Base-by-base conservation (phyloP, 2,888 invertebrate genomes). In the Spilarctia lutea region DNA sequence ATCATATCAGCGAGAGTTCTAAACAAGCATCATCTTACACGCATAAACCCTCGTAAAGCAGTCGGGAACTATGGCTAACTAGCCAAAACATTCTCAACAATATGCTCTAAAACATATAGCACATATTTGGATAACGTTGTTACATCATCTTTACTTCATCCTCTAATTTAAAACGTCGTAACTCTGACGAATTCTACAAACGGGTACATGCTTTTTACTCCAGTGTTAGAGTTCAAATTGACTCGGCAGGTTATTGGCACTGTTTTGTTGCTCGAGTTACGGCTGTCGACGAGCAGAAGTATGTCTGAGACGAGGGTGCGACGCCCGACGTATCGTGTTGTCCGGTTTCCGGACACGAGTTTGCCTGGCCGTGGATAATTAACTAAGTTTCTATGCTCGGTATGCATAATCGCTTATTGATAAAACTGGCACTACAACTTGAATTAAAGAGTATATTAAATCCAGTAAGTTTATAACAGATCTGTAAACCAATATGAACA, bases 21-120 rank as follows among this genome's bases (percentile, higher is more conserved):
- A 93, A 96, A 96, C 95, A 95, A 95, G 94, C 95, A 91, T 95
- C 95, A 95, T 95, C 95, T 95, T 94, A 95, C 95, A 95, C 93
- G 92, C 94, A 94, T 95, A 95, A 95, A 94, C 94, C 94, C 91
- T 88, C 90, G 87, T 93, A 94, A 93, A 93, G 88, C 89, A 87
- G 86, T 83, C 89, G 90, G 83, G 90, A 88, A 88, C 86, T 86
- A 87, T 88, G 88, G 88, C 79, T 79, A 78, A 75, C 78, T 82
- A 86, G 30, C 30, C 94, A 92, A 90, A 90, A 92, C 92, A 94
- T 92, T 94, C 85, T 91, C 91, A 87, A 94, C 95, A 92, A 92
- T 94, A 92, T 92, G 88, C 86, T 86, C 90, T 90, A 88, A 89
- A 91, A 90, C 91, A 91, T 94, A 89, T 84, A 91, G 92, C 92